Percentiles rank a stretch among this genome's conserved stretches.
Evolutionary conservation across 1,140 invertebrate genomes (phyloP).

Genomic region (Pseudachorutes palmiensis): DNA sequence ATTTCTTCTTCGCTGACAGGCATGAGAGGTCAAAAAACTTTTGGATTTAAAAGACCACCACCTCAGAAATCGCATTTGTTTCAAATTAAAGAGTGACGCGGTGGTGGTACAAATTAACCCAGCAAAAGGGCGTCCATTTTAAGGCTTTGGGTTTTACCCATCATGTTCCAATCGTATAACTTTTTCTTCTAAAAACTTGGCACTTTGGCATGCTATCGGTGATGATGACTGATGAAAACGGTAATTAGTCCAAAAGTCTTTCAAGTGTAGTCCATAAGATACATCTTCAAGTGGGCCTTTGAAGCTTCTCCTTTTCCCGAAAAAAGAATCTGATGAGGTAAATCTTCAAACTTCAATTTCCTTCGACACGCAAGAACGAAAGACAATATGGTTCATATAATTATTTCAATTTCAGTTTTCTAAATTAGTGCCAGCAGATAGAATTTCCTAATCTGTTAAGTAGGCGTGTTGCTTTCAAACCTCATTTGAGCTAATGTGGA

Average conservation of each 20-base stretch:
- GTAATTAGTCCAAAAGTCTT: neutral
- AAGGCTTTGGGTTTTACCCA: neutral
- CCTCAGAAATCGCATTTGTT: neutral
- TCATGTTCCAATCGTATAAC: neutral
- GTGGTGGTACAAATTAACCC: too few relatives aligned
- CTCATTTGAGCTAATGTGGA: too few relatives aligned
- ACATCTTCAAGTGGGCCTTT: too few relatives aligned
- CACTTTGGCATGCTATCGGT: too few relatives aligned
- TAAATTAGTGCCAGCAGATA: neutral
- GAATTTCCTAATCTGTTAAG: neutral
- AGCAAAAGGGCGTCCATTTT: neutral
- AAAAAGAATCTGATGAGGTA: neutral
- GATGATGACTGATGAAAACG: neutral
- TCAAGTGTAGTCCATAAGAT: too few relatives aligned
- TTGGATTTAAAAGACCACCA: constrained; percentile 11
- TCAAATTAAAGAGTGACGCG: neutral
- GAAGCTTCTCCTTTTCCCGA: neutral
- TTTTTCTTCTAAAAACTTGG: too few relatives aligned
- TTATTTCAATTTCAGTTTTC: neutral
- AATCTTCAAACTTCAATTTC: neutral
- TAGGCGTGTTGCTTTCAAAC: neutral
- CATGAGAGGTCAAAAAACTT: constrained; percentile 29
- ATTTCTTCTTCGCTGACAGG: constrained; percentile 35
- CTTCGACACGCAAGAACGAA: neutral
- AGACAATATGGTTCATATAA: neutral